Base-by-base conservation (phyloP, 2,113 vertebrate genomes). In the Elephas maximus region DNA sequence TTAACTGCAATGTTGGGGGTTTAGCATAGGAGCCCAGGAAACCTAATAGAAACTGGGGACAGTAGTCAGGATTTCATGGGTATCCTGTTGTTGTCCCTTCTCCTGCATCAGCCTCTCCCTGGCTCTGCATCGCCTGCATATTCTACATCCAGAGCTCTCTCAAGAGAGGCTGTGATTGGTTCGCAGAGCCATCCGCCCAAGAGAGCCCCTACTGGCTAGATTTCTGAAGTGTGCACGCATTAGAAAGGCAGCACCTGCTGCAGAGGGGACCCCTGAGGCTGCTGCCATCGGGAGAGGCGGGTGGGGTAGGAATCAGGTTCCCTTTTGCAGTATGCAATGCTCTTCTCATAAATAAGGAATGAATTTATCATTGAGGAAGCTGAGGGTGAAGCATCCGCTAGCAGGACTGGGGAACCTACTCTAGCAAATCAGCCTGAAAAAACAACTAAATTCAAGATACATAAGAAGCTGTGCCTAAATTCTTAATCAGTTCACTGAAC, bases 371-470 rank as follows among this genome's bases (percentile, higher is more conserved):
- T 21, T 21, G 20, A 60, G 71, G 33, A 79, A 79, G 37, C n/a
- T 44, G 17, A 57, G 63, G 33, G 57, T 2, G 44, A 85, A 74
- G n/a, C 57, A 69, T 62, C 48, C 18, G 8, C 48, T 76, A 48
- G 21, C 65, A 78, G 5, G 5, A 73, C 15, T 77, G 60, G 67
- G 21, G 11, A 89, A 71, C 67, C 65, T 79, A 67, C 62, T 44
- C n/a, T 76, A 88, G 69, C 14, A 82, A 95, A 67, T 85, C 84
- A 92, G 30, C 79, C 73, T 78, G 53, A 57, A 73, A 73, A 71
- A 73, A 73, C 37, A 74, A 18, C 63, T 83, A 11, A 87, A 60
- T 80, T 45, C 69, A 84, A 63, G n/a, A 33, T 69, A 10, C 28
- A 37, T 33, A 63, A 77, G 67, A 78, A 82, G 11, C 18, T 24